Evolutionary conservation across 2,888 invertebrate species (phyloP).

Genomic region (Sceliomorpha sp.): DNA sequence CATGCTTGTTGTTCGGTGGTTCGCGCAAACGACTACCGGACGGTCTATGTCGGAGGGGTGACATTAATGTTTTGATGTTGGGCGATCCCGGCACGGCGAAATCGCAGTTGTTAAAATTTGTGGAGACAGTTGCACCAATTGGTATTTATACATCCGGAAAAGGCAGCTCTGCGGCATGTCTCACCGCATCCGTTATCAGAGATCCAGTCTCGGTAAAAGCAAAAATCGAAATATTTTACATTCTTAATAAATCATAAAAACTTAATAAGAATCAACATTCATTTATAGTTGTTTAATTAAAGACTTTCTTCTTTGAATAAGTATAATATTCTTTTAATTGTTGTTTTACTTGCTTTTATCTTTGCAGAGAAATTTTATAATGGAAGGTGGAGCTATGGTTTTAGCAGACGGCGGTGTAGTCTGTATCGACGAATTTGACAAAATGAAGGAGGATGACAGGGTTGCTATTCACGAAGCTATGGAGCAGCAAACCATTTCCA

Average conservation of each 20-base stretch:
- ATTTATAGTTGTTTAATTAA: too few species aligned
- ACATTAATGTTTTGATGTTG: constrained; percentile 95
- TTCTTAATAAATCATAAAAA: too few species aligned
- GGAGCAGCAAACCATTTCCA: constrained; percentile 99
- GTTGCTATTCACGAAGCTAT: constrained; percentile 99
- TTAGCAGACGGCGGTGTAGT: constrained; percentile 99
- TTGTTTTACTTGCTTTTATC: constrained; percentile 18
- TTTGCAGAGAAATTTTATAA: constrained; percentile 92
- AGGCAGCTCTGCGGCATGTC: constrained; percentile 98
- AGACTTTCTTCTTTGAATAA: neutral
- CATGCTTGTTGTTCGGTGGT: constrained; percentile 96
- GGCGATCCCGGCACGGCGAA: constrained; percentile 99
- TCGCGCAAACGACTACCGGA: constrained; percentile 95
- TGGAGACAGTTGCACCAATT: constrained; percentile 95
- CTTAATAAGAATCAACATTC: too few species aligned
- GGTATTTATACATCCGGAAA: constrained; percentile 99
- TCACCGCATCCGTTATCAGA: constrained; percentile 97
- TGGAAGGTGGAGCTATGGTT: constrained; percentile 99
- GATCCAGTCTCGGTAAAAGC: constrained; percentile 93
- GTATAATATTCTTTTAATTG: neutral
- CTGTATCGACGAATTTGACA: constrained; percentile 99
- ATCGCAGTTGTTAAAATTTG: constrained; percentile 98
- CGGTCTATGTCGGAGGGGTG: constrained; percentile 96
- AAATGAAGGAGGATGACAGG: constrained; percentile 99
- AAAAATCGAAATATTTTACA: too few species aligned